A percentile compares a stretch with the other conserved stretches of the same genome.
These are phyloP conservation scores for Lathronympha strigana DNA, from an alignment of 2,888 invertebrate genomes.

Conservation along the genomic window DNA sequence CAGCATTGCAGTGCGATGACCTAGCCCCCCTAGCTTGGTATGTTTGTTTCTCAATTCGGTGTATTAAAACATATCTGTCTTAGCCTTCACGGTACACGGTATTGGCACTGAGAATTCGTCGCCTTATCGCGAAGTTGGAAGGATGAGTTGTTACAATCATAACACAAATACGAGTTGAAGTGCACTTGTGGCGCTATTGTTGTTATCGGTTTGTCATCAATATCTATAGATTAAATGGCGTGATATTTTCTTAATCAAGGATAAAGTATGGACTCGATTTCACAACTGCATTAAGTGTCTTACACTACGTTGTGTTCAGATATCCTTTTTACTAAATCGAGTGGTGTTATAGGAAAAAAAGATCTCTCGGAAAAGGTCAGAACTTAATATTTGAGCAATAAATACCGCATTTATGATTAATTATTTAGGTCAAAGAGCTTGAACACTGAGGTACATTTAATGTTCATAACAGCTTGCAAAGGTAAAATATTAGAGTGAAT, in stretches of 20 bases:
- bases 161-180: constrained; percentile 19
- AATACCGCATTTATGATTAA: neutral
- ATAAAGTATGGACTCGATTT: constrained; percentile 3
- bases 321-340: too few species aligned
- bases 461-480: constrained; percentile 42
- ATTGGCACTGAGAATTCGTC: constrained; percentile 6
- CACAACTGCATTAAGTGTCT: constrained; percentile 3
- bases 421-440: neutral
- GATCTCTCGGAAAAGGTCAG: neutral
- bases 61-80: constrained; percentile 19
- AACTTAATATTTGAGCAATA: neutral
- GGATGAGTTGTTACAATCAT: constrained; percentile 27
- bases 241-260: constrained; percentile 10
- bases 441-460: constrained; percentile 35
- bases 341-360: neutral
- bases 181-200: constrained; percentile 5
- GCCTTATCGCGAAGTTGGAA: constrained; percentile 29
- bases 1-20: constrained; percentile 67
- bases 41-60: constrained; percentile 34
- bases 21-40: constrained; percentile 49
- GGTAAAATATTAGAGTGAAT: constrained; percentile 49
- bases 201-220: constrained; percentile 16
- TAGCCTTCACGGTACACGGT: constrained; percentile 12
- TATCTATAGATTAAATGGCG: constrained; percentile 21
- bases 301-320: neutral